Conservation (phyloP, 2,888 invertebrate genomes). For the Eumerus sabulonum region DNA sequence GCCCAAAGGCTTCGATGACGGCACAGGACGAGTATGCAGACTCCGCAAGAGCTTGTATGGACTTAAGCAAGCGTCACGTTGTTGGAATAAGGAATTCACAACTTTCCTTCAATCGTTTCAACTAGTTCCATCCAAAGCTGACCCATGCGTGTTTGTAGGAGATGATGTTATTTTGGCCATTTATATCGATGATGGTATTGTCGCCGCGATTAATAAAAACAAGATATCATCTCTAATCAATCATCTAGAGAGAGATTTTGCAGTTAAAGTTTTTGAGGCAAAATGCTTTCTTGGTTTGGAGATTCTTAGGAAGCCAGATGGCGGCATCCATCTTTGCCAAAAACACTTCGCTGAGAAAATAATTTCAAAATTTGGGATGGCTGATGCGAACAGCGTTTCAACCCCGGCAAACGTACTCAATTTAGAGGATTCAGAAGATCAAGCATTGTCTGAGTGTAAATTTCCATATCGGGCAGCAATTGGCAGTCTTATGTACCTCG, state of each 20-base stretch:
- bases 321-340: not conserved
- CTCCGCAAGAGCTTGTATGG: slow-evolving; percentile 69
- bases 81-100: slow-evolving; percentile 70
- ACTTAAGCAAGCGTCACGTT: slow-evolving; percentile 70
- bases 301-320: not conserved
- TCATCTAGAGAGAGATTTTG: not conserved
- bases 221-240: not conserved
- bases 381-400: not conserved
- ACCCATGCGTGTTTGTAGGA: slow-evolving; percentile 70
- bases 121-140: slow-evolving; percentile 66
- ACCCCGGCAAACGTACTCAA: not conserved
- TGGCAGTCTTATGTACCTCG: slow-evolving; percentile 41
- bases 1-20: slow-evolving; percentile 62
- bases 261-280: not conserved
- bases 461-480: slow-evolving; percentile 45
- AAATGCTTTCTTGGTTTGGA: slow-evolving; percentile 1
- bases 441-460: not conserved
- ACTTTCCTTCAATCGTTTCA: slow-evolving; percentile 66
- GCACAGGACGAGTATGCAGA: slow-evolving; percentile 62
- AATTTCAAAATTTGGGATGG: not conserved
- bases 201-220: not conserved
- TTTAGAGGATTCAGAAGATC: not conserved
- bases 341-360: not conserved
- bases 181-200: not conserved
- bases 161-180: not conserved